Evolutionary conservation across 2,113 vertebrate genomes (phyloP).

Genomic region (Tetrax tetrax): DNA sequence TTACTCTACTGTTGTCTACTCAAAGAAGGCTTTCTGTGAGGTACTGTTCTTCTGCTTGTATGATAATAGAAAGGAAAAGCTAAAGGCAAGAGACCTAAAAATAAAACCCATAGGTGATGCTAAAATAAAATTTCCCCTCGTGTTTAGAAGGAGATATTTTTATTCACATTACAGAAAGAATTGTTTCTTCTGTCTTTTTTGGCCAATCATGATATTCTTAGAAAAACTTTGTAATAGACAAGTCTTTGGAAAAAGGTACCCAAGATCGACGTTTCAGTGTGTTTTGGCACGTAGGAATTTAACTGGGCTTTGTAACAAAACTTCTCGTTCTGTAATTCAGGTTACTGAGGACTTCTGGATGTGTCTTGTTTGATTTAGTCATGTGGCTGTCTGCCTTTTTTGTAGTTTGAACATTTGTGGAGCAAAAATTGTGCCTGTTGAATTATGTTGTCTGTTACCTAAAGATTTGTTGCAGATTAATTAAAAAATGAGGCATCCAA

Average conservation of each 20-base stretch:
- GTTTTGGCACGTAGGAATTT: conserved; percentile 11
- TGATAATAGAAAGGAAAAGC: neutral
- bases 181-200: conserved; percentile 56
- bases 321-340: neutral
- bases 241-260: conserved; percentile 41
- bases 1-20: neutral
- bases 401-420: neutral
- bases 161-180: conserved; percentile 38
- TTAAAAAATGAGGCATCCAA: neutral
- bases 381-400: neutral
- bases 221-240: conserved; percentile 35
- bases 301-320: neutral
- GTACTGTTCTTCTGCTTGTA: neutral
- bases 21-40: neutral
- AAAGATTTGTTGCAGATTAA: neutral
- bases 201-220: conserved; percentile 38
- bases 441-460: neutral
- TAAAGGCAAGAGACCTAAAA: conserved; percentile 44
- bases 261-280: neutral
- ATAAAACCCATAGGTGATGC: neutral
- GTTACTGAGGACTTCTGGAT: neutral
- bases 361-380: neutral
- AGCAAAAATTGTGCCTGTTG: neutral
- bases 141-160: conserved; percentile 40
- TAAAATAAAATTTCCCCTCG: neutral